Base-by-base conservation (phyloP, 2,888 invertebrate species). In the Drosophila nr. perissopoda region DNA sequence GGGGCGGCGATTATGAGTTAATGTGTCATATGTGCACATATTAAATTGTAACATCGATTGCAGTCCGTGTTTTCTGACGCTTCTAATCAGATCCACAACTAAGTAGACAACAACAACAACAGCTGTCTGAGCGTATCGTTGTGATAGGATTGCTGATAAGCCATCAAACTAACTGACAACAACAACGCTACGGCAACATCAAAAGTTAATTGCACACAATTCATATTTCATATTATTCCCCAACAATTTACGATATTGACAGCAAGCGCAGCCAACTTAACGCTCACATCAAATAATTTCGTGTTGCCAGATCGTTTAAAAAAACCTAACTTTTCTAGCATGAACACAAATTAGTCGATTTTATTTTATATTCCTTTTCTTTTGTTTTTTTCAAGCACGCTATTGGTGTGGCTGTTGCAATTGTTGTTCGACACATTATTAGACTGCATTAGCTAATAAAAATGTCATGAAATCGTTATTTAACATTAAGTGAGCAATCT, bases 101-200 rank as follows among this genome's bases (percentile, higher is more conserved):
- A 31, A 27, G 51, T 31, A 36, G 49, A 34, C 42, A 57, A 58
- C 62, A 74, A 34, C 42, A 74, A 38, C 42, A 31, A 70, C 75
- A 79, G 65, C 63, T 63, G 62, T 79, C 69, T 27, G 42, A 46
- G 58, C 62, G 51, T 33, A 61, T 68, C 34, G 21, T n/a, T 56
- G 8, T 29, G 79, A 79, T 74, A 79, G 65, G 36, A 57, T 33
- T 33, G 38, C 31, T 38, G 74, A 69, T 69, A 74, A 69, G 59
- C 49, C 31, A 11, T 21, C 25, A 42, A 38, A 31, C 38, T 4
- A 16, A 56, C 38, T 33, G 53, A 2, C 8, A 16, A 8, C 8
- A 7, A 51, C 29, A 25, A 51, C 29, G n/a, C 11, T 1, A 48
- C 61, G 49, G 48, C 36, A 52, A 65, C 65, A 46, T 58, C 31